Conservation (phyloP, 2,888 invertebrate species). For the Melanostoma mellinum region DNA sequence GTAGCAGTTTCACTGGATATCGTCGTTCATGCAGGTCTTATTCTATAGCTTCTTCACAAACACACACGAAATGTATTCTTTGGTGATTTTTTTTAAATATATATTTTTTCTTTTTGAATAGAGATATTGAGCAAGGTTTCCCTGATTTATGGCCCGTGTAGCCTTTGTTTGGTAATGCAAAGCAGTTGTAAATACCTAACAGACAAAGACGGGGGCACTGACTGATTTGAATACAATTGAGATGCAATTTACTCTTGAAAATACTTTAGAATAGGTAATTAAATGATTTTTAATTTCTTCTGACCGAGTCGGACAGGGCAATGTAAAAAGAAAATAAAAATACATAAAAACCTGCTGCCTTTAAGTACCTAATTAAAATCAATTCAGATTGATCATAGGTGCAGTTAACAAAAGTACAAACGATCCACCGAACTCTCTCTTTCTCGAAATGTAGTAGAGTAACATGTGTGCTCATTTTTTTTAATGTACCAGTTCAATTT, state of each 20-base stretch:
- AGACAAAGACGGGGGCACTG: constrained; percentile 28
- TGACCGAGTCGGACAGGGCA: too few relatives aligned
- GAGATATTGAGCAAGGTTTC: constrained; percentile 34
- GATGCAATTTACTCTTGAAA: constrained; percentile 47
- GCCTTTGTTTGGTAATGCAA: constrained; percentile 38
- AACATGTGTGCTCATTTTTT: background rate
- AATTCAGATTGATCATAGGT: too few relatives aligned
- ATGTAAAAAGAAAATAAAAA: too few relatives aligned
- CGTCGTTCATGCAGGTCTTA: constrained; percentile 18
- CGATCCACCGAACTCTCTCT: too few relatives aligned
- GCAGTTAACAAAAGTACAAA: too few relatives aligned
- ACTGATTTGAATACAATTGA: constrained; percentile 55
- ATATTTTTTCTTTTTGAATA: constrained; percentile 7
- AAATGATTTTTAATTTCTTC: too few relatives aligned
- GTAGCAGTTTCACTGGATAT: constrained; percentile 53
- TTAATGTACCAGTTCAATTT: constrained; percentile 33
- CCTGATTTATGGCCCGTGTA: constrained; percentile 43
- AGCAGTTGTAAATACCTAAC: background rate
- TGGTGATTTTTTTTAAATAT: background rate
- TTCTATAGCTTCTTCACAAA: constrained; percentile 10
- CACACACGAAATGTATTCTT: background rate
- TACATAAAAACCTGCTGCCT: too few relatives aligned
- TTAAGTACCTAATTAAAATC: too few relatives aligned
- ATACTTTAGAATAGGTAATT: background rate
- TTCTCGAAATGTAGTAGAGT: too few relatives aligned